These are phyloP conservation scores for Ectobius pallidus DNA, from an alignment of 2,888 invertebrate genomes.

Conservation along the genomic window DNA sequence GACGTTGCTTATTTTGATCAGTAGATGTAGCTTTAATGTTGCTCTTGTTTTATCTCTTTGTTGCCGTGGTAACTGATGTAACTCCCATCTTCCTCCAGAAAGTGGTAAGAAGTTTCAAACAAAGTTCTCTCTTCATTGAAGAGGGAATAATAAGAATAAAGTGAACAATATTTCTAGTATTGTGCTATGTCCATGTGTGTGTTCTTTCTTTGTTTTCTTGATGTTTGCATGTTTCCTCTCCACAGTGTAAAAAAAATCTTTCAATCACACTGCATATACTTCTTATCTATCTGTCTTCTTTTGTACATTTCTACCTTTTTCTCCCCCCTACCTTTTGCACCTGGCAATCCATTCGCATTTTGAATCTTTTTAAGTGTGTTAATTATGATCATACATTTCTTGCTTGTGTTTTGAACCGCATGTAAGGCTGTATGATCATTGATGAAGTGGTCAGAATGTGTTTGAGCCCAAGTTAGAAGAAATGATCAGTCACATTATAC, in stretches of 20 bases:
- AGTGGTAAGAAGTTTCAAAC: slow-evolving; percentile 48
- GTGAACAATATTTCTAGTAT: slow-evolving; percentile 19
- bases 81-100: slow-evolving; percentile 48
- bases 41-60: slow-evolving; percentile 47
- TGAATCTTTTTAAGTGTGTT: slow-evolving; percentile 15
- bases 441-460: background rate
- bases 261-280: slow-evolving; percentile 24
- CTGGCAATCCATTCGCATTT: slow-evolving; percentile 15
- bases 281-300: slow-evolving; percentile 28
- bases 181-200: slow-evolving; percentile 29
- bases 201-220: slow-evolving; percentile 26
- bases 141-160: slow-evolving; percentile 28
- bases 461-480: background rate
- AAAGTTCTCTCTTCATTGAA: slow-evolving; percentile 33
- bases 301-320: slow-evolving; percentile 17
- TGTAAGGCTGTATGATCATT: slow-evolving; percentile 15
- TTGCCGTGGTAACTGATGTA: slow-evolving; percentile 47
- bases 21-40: slow-evolving; percentile 47
- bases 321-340: slow-evolving; percentile 8
- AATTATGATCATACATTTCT: slow-evolving; percentile 13
- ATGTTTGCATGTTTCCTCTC: slow-evolving; percentile 31
- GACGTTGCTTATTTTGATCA: slow-evolving; percentile 38
- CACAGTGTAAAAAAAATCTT: background rate
- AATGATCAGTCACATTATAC: background rate
- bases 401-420: slow-evolving; percentile 22